Percentiles rank a stretch among this genome's conserved stretches.
phyloP scores from a whole-genome alignment of 2,888 invertebrate species.

The Monoplex corrugatus region DNA sequence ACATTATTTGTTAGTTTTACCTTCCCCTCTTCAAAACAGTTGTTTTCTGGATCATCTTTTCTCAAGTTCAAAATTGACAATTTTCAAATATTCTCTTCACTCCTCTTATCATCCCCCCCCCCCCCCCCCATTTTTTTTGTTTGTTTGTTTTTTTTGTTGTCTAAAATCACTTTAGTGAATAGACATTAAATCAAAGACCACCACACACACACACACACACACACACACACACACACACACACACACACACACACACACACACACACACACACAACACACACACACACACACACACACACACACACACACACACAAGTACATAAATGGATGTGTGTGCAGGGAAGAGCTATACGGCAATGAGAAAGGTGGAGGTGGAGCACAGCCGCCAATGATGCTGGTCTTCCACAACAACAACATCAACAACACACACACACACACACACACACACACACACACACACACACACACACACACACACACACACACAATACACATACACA shows the following conservation, averaged over 20 bases:
- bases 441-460: neutral
- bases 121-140: too few species aligned
- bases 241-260: too few species aligned
- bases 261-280: too few species aligned
- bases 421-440: neutral
- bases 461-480: neutral
- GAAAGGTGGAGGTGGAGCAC: constrained; percentile 76
- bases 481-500: too few species aligned
- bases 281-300: neutral
- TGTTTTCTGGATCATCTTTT: too few species aligned
- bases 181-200: neutral
- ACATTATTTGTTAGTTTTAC: too few species aligned
- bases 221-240: neutral
- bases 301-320: neutral
- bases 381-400: constrained; percentile 81
- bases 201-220: neutral
- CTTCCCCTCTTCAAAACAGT: too few species aligned
- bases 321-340: constrained; percentile 62
- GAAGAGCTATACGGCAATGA: constrained; percentile 79
- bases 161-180: too few species aligned
- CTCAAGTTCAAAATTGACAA: too few species aligned
- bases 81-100: too few species aligned
- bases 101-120: too few species aligned
- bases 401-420: constrained; percentile 78
- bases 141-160: too few species aligned